phyloP scores from a whole-genome alignment of 2,113 vertebrate species.

The Eubucco bourcierii region DNA sequence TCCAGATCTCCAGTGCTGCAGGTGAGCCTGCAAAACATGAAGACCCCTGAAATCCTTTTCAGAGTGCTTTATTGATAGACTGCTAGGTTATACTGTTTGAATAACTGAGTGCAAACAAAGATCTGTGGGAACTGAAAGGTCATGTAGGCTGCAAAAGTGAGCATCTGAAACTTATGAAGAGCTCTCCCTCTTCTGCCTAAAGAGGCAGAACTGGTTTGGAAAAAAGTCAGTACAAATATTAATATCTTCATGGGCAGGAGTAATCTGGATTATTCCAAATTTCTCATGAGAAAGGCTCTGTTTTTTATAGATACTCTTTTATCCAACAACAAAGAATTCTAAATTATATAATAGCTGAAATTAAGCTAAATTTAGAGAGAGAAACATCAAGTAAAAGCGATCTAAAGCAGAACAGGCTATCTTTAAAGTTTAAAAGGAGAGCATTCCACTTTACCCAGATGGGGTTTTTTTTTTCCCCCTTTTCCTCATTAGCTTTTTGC shows the following conservation, averaged over 20 bases:
- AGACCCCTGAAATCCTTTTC: neutral
- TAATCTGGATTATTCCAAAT: constrained; percentile 59
- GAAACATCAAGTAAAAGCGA: neutral
- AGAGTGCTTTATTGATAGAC: neutral
- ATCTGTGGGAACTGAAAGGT: neutral
- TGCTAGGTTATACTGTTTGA: neutral
- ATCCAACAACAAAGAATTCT: constrained; percentile 52
- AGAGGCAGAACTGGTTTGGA: constrained; percentile 44
- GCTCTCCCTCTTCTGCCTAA: neutral
- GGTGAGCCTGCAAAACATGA: neutral
- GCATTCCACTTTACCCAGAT: constrained; percentile 13
- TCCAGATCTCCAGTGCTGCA: neutral
- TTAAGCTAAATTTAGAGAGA: constrained; percentile 55
- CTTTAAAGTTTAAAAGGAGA: constrained; percentile 36
- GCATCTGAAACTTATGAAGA: neutral
- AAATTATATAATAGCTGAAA: constrained; percentile 51
- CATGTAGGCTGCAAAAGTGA: neutral
- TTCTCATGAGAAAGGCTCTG: constrained; percentile 36
- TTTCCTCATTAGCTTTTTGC: neutral
- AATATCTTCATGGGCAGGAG: constrained; percentile 42
- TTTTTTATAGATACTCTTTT: constrained; percentile 47
- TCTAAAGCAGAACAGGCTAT: constrained; percentile 31
- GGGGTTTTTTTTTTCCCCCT: neutral
- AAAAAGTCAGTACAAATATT: constrained; percentile 57
- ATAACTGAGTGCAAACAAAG: neutral